Evolutionary conservation across 2,888 invertebrate species (phyloP).

Genomic region (Polymixis flavicincta): DNA sequence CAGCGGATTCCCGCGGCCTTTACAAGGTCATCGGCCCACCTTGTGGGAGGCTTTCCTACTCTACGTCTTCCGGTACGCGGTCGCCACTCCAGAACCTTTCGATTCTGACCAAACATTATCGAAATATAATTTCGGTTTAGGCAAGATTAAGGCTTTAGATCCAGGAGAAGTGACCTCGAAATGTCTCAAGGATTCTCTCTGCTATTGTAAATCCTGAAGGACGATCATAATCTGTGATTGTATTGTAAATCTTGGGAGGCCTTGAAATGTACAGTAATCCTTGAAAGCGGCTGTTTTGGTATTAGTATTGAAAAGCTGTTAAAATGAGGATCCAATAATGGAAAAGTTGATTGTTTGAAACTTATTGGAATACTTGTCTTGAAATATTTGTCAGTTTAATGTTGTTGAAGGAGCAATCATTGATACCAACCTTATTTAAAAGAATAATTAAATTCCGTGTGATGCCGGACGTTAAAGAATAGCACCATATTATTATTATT

Average conservation of each 20-base stretch:
- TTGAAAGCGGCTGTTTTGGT: constrained; percentile 17
- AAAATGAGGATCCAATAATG: neutral
- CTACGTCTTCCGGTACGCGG: too few relatives aligned
- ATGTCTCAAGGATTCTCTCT: constrained; percentile 20
- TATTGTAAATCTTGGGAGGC: constrained; percentile 26
- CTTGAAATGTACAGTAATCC: constrained; percentile 36
- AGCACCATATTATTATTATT: too few relatives aligned
- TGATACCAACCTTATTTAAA: neutral
- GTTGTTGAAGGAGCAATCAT: neutral
- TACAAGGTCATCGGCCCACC: too few relatives aligned
- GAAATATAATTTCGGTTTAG: neutral
- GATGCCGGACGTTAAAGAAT: too few relatives aligned
- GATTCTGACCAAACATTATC: constrained; percentile 9
- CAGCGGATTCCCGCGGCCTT: too few relatives aligned
- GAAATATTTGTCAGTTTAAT: neutral
- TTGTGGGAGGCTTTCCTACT: too few relatives aligned
- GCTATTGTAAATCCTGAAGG: constrained; percentile 42
- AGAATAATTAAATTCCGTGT: too few relatives aligned
- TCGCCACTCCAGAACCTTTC: too few relatives aligned
- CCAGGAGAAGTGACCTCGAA: constrained; percentile 28
- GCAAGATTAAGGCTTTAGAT: constrained; percentile 11
- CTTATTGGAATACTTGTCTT: constrained; percentile 3
- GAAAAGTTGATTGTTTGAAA: neutral
- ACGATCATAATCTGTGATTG: constrained; percentile 39
- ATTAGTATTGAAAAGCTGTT: constrained; percentile 22